Conservation (phyloP, 2,888 invertebrate species). For the Chromoteleia sp. region DNA sequence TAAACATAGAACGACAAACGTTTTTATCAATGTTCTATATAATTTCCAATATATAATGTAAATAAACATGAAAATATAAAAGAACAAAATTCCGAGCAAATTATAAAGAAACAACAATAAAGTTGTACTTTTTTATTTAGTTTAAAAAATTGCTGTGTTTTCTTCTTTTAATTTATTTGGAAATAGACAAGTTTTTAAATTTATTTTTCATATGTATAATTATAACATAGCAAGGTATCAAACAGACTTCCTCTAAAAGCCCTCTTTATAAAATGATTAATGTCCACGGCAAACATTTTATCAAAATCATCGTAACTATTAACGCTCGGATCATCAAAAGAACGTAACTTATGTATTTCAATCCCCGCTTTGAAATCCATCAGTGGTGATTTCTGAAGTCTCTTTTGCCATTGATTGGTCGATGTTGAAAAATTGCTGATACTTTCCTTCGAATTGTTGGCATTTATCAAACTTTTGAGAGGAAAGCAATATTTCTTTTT, state of each 20-base stretch:
- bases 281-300: constrained; percentile 24
- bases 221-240: neutral
- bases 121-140: no score
- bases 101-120: no score
- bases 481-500: constrained; percentile 37
- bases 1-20: constrained; percentile 1
- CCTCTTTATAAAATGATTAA: constrained; percentile 20
- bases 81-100: no score
- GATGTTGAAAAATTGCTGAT: constrained; percentile 44
- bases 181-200: no score
- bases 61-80: no score
- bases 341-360: constrained; percentile 44
- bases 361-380: constrained; percentile 27
- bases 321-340: constrained; percentile 18
- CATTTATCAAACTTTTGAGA: constrained; percentile 51
- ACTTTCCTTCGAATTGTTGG: constrained; percentile 40
- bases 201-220: neutral
- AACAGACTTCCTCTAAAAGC: neutral
- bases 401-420: constrained; percentile 50
- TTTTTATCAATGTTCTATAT: neutral
- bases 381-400: constrained; percentile 34
- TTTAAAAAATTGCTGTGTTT: no score
- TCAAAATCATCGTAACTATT: constrained; percentile 49
- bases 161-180: no score
- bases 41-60: neutral